phyloP scores from a whole-genome alignment of 2,113 vertebrate genomes.

The Pachyramphus minor region DNA sequence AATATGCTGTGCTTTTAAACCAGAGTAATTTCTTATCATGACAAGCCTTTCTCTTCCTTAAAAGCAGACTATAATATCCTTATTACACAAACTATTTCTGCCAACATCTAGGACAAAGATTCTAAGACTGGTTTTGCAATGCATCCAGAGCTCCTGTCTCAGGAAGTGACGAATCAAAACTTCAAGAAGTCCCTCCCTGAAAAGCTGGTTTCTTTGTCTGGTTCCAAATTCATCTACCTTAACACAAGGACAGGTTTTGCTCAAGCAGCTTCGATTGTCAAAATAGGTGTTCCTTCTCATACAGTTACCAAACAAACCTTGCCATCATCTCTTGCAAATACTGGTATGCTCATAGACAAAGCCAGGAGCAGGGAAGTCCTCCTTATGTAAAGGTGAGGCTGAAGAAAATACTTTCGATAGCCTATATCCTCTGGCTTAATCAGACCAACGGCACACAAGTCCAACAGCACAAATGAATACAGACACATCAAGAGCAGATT shows the following conservation, averaged over 20 bases:
- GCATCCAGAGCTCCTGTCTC: background rate
- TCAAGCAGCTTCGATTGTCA: background rate
- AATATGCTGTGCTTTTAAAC: background rate
- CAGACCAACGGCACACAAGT: background rate
- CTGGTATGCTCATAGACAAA: background rate
- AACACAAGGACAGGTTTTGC: background rate
- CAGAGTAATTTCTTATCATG: fast-evolving
- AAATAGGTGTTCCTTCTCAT: background rate
- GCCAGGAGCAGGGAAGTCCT: background rate
- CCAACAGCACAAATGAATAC: background rate
- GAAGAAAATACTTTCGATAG: background rate
- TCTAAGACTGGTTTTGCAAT: background rate
- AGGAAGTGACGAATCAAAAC: background rate
- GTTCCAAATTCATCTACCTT: background rate
- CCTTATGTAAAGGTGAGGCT: background rate
- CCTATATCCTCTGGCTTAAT: background rate
- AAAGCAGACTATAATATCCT: background rate
- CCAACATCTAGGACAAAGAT: background rate
- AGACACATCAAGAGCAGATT: background rate
- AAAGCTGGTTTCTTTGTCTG: background rate
- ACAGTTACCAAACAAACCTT: background rate
- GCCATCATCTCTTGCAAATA: background rate
- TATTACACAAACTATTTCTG: background rate
- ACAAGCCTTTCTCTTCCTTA: background rate
- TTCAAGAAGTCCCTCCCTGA: background rate